These are phyloP conservation scores for Mustelus asterias DNA, from an alignment of 2,113 vertebrate genomes.

Conservation along the genomic window DNA sequence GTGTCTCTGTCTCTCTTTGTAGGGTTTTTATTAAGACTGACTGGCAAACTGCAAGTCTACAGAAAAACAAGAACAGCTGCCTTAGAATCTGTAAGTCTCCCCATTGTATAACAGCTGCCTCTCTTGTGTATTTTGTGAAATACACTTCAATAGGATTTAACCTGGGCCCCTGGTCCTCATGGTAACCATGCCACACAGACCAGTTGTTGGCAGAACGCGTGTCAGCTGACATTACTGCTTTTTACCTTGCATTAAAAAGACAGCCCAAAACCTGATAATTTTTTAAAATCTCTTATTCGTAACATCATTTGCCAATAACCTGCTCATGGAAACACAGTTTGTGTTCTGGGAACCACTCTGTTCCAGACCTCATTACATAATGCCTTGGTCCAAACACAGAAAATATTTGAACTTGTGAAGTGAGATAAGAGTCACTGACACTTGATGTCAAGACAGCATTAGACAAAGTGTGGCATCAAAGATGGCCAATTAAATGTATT, in stretches of 20 bases:
- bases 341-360: neutral
- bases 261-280: neutral
- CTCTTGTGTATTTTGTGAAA: neutral
- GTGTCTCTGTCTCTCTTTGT: neutral
- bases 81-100: neutral
- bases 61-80: neutral
- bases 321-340: neutral
- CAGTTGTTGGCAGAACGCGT: neutral
- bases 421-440: too few relatives aligned
- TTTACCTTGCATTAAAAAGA: neutral
- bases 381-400: neutral
- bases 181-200: neutral
- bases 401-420: too few relatives aligned
- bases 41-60: neutral
- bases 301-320: neutral
- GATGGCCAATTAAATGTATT: neutral
- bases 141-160: neutral
- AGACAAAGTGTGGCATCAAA: neutral
- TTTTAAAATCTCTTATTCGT: neutral
- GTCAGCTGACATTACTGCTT: neutral
- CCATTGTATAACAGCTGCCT: neutral
- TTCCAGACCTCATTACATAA: neutral
- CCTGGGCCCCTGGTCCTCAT: neutral
- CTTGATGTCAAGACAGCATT: neutral
- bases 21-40: neutral